Percentiles rank a stretch among this genome's conserved stretches.
phyloP scores from a whole-genome alignment of 1,140 invertebrate species.

The Drosophila quadrilineata region DNA sequence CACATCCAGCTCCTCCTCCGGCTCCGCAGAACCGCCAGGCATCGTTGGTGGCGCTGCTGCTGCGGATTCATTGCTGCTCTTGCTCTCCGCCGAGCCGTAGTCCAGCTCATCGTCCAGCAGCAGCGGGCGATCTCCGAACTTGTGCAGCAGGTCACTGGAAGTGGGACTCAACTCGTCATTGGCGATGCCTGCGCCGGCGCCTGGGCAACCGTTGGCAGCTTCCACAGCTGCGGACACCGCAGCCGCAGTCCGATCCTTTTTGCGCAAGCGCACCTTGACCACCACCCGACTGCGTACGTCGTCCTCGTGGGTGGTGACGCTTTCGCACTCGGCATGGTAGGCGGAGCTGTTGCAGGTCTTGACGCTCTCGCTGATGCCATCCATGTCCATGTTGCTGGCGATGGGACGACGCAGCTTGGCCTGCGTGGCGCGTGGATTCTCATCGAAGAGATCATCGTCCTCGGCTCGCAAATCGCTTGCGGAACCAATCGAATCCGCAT shows the following conservation, averaged over 20 bases:
- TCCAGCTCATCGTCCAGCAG: conserved; percentile 90
- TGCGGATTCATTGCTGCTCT: conserved; percentile 64
- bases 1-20: conserved; percentile 84
- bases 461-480: conserved; percentile 87
- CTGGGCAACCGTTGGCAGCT: neutral
- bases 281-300: conserved; percentile 82
- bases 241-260: conserved; percentile 70
- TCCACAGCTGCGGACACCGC: neutral
- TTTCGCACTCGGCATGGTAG: conserved; percentile 88
- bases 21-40: neutral
- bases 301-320: conserved; percentile 85
- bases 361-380: conserved; percentile 86
- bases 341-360: conserved; percentile 86
- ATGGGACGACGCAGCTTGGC: conserved; percentile 54
- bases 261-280: conserved; percentile 76
- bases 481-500: conserved; percentile 88
- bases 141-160: conserved; percentile 84
- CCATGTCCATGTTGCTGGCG: conserved; percentile 82
- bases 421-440: conserved; percentile 75
- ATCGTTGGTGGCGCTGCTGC: conserved; percentile 8
- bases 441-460: conserved; percentile 83
- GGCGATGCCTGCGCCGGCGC: neutral
- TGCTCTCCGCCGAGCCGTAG: conserved; percentile 83
- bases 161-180: conserved; percentile 74
- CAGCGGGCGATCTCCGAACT: conserved; percentile 90